These are phyloP conservation scores for Lepidochrysops patricia DNA, from an alignment of 2,888 invertebrate genomes.

Conservation along the genomic window DNA sequence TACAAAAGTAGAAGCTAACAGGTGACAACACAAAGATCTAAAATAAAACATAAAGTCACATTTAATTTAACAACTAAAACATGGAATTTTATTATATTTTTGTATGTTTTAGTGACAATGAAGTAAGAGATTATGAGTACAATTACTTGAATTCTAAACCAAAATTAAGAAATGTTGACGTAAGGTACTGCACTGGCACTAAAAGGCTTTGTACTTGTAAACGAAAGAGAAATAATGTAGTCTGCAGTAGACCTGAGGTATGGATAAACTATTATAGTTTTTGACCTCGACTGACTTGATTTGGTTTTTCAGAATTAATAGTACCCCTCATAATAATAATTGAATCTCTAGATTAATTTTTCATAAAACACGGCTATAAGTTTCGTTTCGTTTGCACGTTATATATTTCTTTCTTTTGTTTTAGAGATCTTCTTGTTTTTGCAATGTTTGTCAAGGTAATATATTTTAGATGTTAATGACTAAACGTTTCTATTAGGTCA, in stretches of 20 bases:
- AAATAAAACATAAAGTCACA: background rate
- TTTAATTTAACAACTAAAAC: background rate
- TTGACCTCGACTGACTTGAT: too few relatives aligned
- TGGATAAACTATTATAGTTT: too few relatives aligned
- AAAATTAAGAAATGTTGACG: background rate
- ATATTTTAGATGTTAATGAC: background rate
- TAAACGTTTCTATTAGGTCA: too few relatives aligned
- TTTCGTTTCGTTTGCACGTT: too few relatives aligned
- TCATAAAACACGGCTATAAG: too few relatives aligned
- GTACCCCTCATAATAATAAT: too few relatives aligned
- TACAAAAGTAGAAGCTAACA: background rate
- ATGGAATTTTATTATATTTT: background rate
- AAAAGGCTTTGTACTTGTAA: background rate
- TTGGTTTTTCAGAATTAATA: too few relatives aligned
- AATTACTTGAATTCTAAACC: background rate
- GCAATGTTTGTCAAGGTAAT: slow-evolving; percentile 3
- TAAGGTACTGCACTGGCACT: background rate
- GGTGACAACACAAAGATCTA: background rate
- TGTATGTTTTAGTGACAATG: background rate
- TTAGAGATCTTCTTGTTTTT: background rate
- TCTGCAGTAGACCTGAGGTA: background rate
- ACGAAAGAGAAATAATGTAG: background rate
- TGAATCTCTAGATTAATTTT: too few relatives aligned
- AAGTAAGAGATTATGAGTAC: background rate
- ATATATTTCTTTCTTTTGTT: background rate